Evolutionary conservation across 2,797 vertebrate species (phyloP).

Genomic region (Pitangus sulphuratus): DNA sequence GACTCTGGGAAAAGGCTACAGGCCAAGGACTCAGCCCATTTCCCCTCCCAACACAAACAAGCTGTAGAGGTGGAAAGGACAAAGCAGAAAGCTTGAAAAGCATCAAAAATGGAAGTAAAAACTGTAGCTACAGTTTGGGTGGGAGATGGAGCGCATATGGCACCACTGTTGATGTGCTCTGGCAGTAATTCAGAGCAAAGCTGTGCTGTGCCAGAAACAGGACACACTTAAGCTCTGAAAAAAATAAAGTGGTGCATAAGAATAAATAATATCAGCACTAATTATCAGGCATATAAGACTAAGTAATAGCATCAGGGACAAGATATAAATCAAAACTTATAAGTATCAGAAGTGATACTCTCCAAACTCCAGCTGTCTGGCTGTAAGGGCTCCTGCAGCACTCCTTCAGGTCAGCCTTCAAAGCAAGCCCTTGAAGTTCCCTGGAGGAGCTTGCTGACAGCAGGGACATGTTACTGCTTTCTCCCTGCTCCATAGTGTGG

Average conservation of each 20-base stretch:
- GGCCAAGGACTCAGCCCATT: not conserved
- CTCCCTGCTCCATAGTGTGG: not conserved
- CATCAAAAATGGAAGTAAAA: not conserved
- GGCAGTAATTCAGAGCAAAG: not conserved
- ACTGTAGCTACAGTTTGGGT: not conserved
- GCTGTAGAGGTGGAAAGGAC: not conserved
- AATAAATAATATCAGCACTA: not conserved
- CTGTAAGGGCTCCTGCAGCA: not conserved
- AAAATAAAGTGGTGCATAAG: not conserved
- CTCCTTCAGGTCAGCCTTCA: not conserved
- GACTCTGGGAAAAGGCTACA: not conserved
- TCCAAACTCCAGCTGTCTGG: not conserved
- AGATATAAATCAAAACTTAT: not conserved
- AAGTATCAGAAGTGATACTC: not conserved
- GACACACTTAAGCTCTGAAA: not conserved
- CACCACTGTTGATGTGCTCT: not conserved
- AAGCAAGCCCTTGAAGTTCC: not conserved
- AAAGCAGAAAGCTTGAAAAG: not conserved
- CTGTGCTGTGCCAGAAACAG: not conserved
- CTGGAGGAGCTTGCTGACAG: not conserved
- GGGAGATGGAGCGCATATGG: not conserved
- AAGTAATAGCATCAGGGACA: not conserved
- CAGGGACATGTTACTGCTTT: not conserved
- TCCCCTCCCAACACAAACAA: not conserved
- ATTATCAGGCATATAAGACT: not conserved